Percentiles rank a stretch among this genome's conserved stretches.
Evolutionary conservation across 2,113 vertebrate species (phyloP).

Genomic region (Mus pahari): DNA sequence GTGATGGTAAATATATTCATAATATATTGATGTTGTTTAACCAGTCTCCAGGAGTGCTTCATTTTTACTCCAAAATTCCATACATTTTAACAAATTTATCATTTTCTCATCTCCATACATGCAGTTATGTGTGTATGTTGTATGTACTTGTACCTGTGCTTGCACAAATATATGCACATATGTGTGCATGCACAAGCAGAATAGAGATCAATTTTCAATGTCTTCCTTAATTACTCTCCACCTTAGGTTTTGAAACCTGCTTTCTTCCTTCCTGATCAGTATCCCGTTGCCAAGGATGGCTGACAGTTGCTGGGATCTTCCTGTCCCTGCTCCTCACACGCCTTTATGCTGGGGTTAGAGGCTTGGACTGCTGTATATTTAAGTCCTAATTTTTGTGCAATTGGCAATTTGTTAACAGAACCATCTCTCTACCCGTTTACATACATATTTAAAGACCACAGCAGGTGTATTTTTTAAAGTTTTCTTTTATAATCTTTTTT

Average conservation of each 20-base stretch:
- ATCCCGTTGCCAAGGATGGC: not conserved
- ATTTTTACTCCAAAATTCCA: not conserved
- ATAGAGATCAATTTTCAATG: not conserved
- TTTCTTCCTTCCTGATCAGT: no score
- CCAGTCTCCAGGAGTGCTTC: not conserved
- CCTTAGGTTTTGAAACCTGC: not conserved
- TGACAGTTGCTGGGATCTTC: not conserved
- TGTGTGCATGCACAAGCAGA: not conserved
- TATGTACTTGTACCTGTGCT: not conserved
- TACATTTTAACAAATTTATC: not conserved
- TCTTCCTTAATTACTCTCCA: not conserved
- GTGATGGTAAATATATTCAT: not conserved
- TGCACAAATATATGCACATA: not conserved
- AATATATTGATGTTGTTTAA: not conserved
- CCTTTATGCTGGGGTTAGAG: not conserved
- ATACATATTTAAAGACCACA: not conserved
- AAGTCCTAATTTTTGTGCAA: not conserved
- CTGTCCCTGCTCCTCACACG: not conserved
- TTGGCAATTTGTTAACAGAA: not conserved
- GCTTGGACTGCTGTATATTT: not conserved
- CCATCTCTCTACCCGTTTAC: not conserved
- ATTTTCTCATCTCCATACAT: fast-evolving
- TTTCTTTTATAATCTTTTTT: not conserved
- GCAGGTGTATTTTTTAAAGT: not conserved
- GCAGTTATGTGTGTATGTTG: not conserved